Evolutionary conservation across 37 sponge, comb jelly and placozoan genomes (phyloP).

Genomic region (Spongilla lacustris): DNA sequence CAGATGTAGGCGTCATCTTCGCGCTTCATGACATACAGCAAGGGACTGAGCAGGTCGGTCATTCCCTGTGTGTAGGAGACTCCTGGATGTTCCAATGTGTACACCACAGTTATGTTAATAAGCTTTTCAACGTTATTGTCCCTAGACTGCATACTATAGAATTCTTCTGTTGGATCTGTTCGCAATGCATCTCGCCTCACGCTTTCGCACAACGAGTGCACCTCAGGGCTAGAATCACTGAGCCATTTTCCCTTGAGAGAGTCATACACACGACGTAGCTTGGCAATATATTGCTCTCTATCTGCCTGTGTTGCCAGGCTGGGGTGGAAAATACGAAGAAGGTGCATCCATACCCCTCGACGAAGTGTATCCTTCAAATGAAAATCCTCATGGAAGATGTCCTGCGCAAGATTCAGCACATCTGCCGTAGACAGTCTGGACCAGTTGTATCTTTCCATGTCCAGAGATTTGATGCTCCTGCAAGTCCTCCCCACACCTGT

Average conservation of each 20-base stretch:
- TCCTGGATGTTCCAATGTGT: slow-evolving; percentile 59
- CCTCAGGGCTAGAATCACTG: slow-evolving; percentile 2
- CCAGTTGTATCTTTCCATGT: background rate
- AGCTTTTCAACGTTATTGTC: slow-evolving; percentile 66
- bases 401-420: background rate
- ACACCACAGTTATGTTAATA: slow-evolving; percentile 58
- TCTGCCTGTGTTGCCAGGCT: slow-evolving; percentile 34
- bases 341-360: slow-evolving; percentile 54
- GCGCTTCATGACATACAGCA: slow-evolving; percentile 69
- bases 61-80: slow-evolving; percentile 84
- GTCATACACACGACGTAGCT: slow-evolving; percentile 50
- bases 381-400: slow-evolving; percentile 36
- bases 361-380: slow-evolving; percentile 28
- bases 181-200: slow-evolving; percentile 64
- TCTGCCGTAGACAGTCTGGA: background rate
- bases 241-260: slow-evolving; percentile 42
- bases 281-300: slow-evolving; percentile 42
- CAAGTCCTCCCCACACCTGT: background rate
- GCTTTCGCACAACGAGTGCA: slow-evolving; percentile 23
- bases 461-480: background rate
- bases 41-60: slow-evolving; percentile 80
- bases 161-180: slow-evolving; percentile 64
- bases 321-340: slow-evolving; percentile 70
- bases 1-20: slow-evolving; percentile 78
- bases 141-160: slow-evolving; percentile 16